Evolutionary conservation across 1,140 invertebrate species (phyloP), one percentile per base, ranked within the genome.

Genomic region (Panagrolaimus sp.): DNA sequence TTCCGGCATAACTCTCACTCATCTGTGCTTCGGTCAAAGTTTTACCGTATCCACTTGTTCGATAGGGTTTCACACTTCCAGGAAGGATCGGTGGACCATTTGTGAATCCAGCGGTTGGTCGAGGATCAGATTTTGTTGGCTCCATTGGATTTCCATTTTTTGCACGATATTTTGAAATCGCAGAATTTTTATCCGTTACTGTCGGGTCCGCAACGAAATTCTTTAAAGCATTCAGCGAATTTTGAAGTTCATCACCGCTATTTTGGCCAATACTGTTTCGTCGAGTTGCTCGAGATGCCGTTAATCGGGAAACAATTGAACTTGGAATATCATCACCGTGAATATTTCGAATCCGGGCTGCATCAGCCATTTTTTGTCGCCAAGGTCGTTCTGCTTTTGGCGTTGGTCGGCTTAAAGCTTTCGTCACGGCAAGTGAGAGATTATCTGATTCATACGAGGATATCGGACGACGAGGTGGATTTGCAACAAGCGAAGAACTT

Each of bases 361-460:
- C 32, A 43, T 78, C 76, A 1, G 75, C 75, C 66, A 76, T 55
- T 44, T 69, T 47, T 65, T 77, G 75, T 46, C 75, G 43, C 75
- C 75, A 76, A 2, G 75, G 75, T 10, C 75, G 43, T 64, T 76
- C 75, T 17, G 70, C 55, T 52, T 78, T 78, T 8, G 75, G 52
- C 12, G 52, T 58, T 21, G 28, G 21, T 5, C 52, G 21, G 17
- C 17, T 58, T 1, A 58, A 14, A 9, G 52, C 52, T 24, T 58
- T 58, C 0, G 52, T 58, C 1, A 58, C 17, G 21, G 52, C 52
- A 2, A 58, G 5, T 14, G 52, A 58, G 10, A 58, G 17, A 28
- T 14, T 58, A 58, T 58, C 52, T 21, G 21, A 26, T 26, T 58
- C 52, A 17, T 58, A 58, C 2, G 52, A 26, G 4, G 52, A 58